These are phyloP conservation scores for Nilaparvata lugens DNA, from an alignment of 1,140 invertebrate genomes.

Conservation along the genomic window DNA sequence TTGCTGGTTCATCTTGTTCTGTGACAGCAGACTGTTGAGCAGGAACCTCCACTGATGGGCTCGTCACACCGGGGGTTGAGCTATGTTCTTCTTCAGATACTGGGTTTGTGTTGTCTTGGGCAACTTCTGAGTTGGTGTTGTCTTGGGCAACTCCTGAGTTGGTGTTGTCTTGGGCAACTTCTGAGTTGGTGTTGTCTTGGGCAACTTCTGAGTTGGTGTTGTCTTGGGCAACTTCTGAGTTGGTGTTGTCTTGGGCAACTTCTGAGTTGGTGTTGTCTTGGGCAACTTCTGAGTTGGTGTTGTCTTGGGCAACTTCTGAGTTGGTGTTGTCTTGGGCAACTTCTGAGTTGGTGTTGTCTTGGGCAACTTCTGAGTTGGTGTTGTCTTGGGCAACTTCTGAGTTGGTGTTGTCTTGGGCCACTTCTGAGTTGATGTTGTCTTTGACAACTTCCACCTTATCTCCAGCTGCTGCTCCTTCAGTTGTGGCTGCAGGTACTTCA, in stretches of 20 bases:
- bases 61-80: neutral
- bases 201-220: neutral
- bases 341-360: neutral
- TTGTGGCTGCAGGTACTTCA: constrained; percentile 10
- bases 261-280: constrained; percentile 1
- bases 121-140: neutral
- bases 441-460: neutral
- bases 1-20: neutral
- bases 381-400: constrained; percentile 2
- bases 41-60: neutral
- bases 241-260: neutral
- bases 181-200: constrained; percentile 1
- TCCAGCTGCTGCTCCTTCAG: constrained; percentile 1
- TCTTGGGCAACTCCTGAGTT: constrained; percentile 3
- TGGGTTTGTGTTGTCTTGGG: neutral
- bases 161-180: neutral
- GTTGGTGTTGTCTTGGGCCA: neutral
- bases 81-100: constrained; percentile 5
- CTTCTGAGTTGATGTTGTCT: neutral
- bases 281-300: neutral
- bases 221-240: constrained; percentile 2
- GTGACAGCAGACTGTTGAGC: neutral
- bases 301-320: constrained; percentile 4
- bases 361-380: neutral
- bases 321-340: neutral